Conservation (phyloP, 2,888 invertebrate species). For the Griposia aprilina region DNA sequence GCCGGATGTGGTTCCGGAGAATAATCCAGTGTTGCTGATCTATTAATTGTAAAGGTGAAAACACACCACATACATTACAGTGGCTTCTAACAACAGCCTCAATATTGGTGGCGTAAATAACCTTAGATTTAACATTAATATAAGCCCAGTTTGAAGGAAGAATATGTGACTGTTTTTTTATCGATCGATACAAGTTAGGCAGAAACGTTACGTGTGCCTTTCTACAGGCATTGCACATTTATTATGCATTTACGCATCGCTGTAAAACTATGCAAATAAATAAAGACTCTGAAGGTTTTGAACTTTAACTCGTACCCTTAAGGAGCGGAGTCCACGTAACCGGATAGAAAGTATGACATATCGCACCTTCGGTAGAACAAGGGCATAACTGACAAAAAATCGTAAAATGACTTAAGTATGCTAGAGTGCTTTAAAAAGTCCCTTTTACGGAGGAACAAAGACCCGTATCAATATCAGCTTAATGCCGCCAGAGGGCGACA, state of each 20-base stretch:
- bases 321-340: not conserved
- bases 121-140: constrained; percentile 17
- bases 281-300: not conserved
- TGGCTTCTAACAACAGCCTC: constrained; percentile 23
- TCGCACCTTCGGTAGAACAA: no score
- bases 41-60: no score
- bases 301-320: not conserved
- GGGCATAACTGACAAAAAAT: no score
- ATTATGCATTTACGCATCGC: not conserved
- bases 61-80: no score
- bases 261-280: not conserved
- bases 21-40: no score
- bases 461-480: no score
- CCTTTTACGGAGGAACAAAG: no score
- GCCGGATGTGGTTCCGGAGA: no score
- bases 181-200: not conserved
- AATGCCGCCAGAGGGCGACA: no score
- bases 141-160: not conserved
- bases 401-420: no score
- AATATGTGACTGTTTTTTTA: not conserved
- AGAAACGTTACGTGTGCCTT: not conserved
- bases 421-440: no score
- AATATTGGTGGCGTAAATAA: constrained; percentile 27
- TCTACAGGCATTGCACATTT: no score
- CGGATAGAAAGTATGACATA: not conserved